These are phyloP conservation scores for Eudemis profundana DNA, from an alignment of 2,888 invertebrate species.

Conservation along the genomic window DNA sequence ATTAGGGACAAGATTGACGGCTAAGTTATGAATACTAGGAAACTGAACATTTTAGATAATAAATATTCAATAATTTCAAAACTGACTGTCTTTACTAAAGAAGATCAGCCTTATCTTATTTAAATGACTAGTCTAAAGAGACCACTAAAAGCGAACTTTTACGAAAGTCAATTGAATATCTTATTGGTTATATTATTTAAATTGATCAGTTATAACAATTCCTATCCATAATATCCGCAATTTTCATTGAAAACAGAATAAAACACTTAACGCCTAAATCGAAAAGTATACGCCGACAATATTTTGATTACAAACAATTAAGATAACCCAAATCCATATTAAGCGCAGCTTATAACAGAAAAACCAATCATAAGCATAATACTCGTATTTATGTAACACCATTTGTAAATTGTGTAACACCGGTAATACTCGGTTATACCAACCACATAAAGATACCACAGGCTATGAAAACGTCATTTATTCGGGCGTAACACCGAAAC, in stretches of 20 bases:
- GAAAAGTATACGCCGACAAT: slow-evolving; percentile 10
- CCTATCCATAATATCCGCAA: not conserved
- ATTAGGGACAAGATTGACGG: no score
- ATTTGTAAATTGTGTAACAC: slow-evolving; percentile 37
- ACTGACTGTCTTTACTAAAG: no score
- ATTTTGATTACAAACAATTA: slow-evolving; percentile 24
- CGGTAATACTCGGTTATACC: slow-evolving; percentile 33
- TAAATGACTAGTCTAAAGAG: no score
- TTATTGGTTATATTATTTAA: not conserved
- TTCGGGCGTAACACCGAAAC: slow-evolving; percentile 27
- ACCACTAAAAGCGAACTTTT: no score
- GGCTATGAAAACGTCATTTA: slow-evolving; percentile 37
- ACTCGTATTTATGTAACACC: slow-evolving; percentile 30
- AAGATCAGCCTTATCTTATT: no score
- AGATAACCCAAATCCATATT: slow-evolving; percentile 18
- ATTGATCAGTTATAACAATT: no score
- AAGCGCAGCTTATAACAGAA: slow-evolving; percentile 20
- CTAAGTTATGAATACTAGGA: no score
- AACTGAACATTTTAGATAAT: no score
- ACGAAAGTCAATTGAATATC: no score
- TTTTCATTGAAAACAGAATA: not conserved
- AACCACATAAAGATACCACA: slow-evolving; percentile 28
- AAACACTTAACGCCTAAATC: not conserved
- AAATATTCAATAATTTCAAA: no score
- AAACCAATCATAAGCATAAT: slow-evolving; percentile 25